Evolutionary conservation across 2,797 vertebrate species (phyloP).

Genomic region (Cyprinella venusta): DNA sequence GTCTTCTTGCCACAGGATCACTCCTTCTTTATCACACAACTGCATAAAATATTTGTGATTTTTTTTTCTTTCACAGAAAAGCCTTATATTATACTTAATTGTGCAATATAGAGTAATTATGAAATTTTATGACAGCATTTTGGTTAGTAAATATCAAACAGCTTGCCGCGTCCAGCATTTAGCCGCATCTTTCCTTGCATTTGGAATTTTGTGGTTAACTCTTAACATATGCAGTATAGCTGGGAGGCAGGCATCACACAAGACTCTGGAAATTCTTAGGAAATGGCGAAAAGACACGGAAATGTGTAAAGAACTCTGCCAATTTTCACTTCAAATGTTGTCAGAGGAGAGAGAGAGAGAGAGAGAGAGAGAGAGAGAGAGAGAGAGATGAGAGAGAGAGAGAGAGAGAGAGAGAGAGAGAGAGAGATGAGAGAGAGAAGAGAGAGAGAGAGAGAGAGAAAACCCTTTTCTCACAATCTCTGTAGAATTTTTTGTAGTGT

Average conservation of each 20-base stretch:
- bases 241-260: conserved; percentile 81
- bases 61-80: conserved; percentile 48
- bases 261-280: conserved; percentile 76
- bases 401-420: conserved; percentile 61
- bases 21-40: neutral
- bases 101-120: conserved; percentile 45
- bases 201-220: conserved; percentile 83
- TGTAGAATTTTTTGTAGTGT: conserved; percentile 59
- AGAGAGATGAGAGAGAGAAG: neutral
- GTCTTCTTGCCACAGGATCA: too few species aligned
- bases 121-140: conserved; percentile 30
- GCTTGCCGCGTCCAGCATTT: conserved; percentile 50
- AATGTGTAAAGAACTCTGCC: conserved; percentile 80
- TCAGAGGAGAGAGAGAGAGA: conserved; percentile 67
- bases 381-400: conserved; percentile 54
- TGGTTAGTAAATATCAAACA: conserved; percentile 63
- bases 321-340: conserved; percentile 84
- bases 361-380: conserved; percentile 56
- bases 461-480: conserved; percentile 71
- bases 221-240: conserved; percentile 83
- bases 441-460: conserved; percentile 54
- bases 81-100: conserved; percentile 55
- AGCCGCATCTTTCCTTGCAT: conserved; percentile 70
- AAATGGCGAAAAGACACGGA: conserved; percentile 80
- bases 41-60: neutral